Evolutionary conservation across 2,797 vertebrate genomes (phyloP).

Genomic region (Arnoldichthys spilopterus): DNA sequence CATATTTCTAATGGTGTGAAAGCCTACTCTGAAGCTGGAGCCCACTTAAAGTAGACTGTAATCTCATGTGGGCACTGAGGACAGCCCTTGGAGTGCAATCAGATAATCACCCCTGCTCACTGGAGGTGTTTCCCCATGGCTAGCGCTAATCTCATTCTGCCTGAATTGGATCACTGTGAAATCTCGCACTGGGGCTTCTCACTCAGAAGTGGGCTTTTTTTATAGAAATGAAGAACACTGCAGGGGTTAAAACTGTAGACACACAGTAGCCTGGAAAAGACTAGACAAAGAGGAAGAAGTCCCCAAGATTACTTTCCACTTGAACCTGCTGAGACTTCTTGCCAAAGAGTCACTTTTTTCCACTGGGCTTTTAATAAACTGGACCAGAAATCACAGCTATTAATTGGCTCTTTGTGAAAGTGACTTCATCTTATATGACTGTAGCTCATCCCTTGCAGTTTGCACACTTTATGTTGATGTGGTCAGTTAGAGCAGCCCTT

Average conservation of each 20-base stretch:
- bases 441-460: not conserved
- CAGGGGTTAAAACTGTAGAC: slow-evolving; percentile 38
- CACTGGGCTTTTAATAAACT: slow-evolving; percentile 22
- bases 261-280: slow-evolving; percentile 24
- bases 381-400: slow-evolving; percentile 14
- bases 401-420: slow-evolving; percentile 31
- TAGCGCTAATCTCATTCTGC: slow-evolving; percentile 58
- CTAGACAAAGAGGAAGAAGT: slow-evolving; percentile 47
- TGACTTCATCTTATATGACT: slow-evolving; percentile 4
- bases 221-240: slow-evolving; percentile 42
- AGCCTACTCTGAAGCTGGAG: not conserved
- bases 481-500: slow-evolving; percentile 3
- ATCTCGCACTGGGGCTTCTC: slow-evolving; percentile 30
- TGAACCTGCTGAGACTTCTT: slow-evolving; percentile 22
- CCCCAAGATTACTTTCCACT: slow-evolving; percentile 48
- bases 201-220: slow-evolving; percentile 54
- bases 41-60: slow-evolving; percentile 5
- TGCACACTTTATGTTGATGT: slow-evolving; percentile 9
- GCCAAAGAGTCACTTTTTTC: slow-evolving; percentile 30
- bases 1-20: not conserved
- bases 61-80: slow-evolving; percentile 14
- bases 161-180: slow-evolving; percentile 62
- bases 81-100: slow-evolving; percentile 41
- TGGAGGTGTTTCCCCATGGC: slow-evolving; percentile 31
- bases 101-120: slow-evolving; percentile 49